Percentiles rank a stretch among this genome's conserved stretches.
Evolutionary conservation across 1,140 invertebrate species (phyloP).

Genomic region (Lucilia cuprina): DNA sequence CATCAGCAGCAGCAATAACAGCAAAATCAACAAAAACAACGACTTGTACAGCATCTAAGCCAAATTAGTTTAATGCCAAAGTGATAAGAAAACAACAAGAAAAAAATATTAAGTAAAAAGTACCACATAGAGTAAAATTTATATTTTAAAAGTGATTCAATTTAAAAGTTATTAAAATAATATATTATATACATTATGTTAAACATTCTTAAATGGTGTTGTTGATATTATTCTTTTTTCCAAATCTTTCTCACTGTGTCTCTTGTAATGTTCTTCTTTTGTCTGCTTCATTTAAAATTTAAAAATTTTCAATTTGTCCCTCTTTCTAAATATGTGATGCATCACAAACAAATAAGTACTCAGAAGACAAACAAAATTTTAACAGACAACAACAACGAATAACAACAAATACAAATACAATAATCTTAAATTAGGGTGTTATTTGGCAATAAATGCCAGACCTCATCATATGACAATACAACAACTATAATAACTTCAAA

Average conservation of each 20-base stretch:
- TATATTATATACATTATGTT: too few relatives aligned
- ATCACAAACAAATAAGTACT: background rate
- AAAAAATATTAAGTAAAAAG: background rate
- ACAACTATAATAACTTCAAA: background rate
- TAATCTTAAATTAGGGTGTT: background rate
- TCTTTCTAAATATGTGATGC: background rate
- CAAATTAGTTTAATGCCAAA: conserved; percentile 17
- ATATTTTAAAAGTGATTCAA: background rate
- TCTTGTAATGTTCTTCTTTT: too few relatives aligned
- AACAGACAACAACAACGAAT: background rate
- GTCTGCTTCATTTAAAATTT: too few relatives aligned
- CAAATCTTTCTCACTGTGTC: too few relatives aligned
- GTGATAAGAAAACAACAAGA: conserved; percentile 1
- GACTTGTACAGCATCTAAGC: background rate
- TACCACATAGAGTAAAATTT: background rate
- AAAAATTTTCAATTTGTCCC: too few relatives aligned
- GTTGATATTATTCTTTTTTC: too few relatives aligned
- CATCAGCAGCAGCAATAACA: background rate
- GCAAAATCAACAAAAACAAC: background rate
- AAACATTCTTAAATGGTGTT: too few relatives aligned
- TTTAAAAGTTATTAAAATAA: too few relatives aligned
- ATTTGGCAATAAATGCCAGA: conserved; percentile 29
- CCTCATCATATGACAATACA: conserved; percentile 25
- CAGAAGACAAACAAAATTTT: background rate
- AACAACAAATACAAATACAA: background rate